Evolutionary conservation across 2,113 vertebrate species (phyloP).

Genomic region (Notothenia coriiceps): DNA sequence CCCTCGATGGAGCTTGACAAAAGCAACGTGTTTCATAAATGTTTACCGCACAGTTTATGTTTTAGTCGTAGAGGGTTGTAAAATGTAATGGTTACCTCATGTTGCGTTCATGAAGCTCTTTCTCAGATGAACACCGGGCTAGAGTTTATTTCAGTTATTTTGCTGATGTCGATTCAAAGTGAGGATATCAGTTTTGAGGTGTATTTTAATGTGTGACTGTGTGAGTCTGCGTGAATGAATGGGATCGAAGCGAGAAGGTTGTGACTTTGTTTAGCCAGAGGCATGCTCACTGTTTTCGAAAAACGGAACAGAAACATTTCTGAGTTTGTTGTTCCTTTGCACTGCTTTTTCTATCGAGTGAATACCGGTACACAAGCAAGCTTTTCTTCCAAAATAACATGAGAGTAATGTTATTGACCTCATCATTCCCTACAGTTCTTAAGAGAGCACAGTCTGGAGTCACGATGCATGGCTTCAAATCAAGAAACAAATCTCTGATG

Average conservation of each 20-base stretch:
- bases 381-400: conserved; percentile 77
- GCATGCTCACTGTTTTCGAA: conserved; percentile 68
- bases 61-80: conserved; percentile 59
- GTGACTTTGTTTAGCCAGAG: conserved; percentile 50
- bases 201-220: conserved; percentile 36
- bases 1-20: conserved; percentile 34
- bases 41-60: conserved; percentile 65
- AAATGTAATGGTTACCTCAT: conserved; percentile 72
- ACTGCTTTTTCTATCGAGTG: conserved; percentile 67
- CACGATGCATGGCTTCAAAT: conserved; percentile 51
- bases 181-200: conserved; percentile 44
- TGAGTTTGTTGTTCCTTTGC: conserved; percentile 76
- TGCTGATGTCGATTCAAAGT: conserved; percentile 29
- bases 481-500: conserved; percentile 17
- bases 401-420: conserved; percentile 66
- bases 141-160: conserved; percentile 51
- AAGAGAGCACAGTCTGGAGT: conserved; percentile 42
- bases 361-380: conserved; percentile 67
- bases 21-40: conserved; percentile 57
- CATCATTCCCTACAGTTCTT: conserved; percentile 51
- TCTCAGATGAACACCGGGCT: conserved; percentile 44
- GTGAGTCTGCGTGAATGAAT: conserved; percentile 53
- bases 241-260: conserved; percentile 40
- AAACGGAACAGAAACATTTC: conserved; percentile 60
- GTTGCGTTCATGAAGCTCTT: conserved; percentile 59